Evolutionary conservation across 2,797 vertebrate species (phyloP).

Genomic region (Eremophila alpestris): DNA sequence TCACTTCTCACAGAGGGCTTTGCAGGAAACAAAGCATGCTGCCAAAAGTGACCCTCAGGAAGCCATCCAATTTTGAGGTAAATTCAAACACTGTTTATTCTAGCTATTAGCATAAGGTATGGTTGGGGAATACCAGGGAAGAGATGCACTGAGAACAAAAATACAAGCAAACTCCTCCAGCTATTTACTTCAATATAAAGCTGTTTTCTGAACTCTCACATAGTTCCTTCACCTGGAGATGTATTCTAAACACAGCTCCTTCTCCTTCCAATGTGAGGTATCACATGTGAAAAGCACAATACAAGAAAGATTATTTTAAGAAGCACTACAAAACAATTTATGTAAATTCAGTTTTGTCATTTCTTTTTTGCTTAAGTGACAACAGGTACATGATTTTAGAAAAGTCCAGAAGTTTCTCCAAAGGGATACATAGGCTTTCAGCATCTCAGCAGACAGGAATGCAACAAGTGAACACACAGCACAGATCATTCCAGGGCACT

Average conservation of each 20-base stretch:
- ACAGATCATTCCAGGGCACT: background rate
- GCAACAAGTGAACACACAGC: background rate
- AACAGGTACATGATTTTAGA: background rate
- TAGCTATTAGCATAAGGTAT: background rate
- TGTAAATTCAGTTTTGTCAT: background rate
- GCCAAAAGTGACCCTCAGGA: background rate
- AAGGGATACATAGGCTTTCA: background rate
- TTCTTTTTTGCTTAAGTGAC: background rate
- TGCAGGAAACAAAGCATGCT: background rate
- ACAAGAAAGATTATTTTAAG: background rate
- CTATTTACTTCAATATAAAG: background rate
- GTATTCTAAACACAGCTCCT: background rate
- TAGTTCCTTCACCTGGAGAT: background rate
- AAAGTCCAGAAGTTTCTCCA: background rate
- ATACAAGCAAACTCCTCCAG: background rate
- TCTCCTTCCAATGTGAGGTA: background rate
- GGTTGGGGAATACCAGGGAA: background rate
- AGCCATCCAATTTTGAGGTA: background rate
- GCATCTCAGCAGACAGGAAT: background rate
- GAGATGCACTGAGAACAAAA: background rate
- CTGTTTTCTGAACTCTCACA: background rate
- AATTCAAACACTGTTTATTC: background rate
- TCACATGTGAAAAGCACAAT: rapidly evolving
- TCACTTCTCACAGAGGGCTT: background rate
- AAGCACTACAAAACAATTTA: background rate